Evolutionary conservation across 2,888 invertebrate genomes (phyloP).

Genomic region (Rutpela maculata): DNA sequence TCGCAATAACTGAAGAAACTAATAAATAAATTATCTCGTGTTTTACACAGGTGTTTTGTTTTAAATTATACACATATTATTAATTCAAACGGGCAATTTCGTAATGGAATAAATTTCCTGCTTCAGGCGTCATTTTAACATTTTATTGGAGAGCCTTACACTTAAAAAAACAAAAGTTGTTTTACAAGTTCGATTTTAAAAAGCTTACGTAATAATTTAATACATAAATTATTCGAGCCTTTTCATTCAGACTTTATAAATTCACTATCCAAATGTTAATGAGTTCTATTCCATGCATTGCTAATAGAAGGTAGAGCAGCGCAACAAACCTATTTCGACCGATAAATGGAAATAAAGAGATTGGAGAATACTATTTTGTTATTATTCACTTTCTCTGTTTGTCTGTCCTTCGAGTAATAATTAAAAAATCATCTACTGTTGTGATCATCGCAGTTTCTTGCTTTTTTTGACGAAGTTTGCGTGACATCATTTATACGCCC

Average conservation of each 20-base stretch:
- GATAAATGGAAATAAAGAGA: no score
- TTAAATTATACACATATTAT: constrained; percentile 9
- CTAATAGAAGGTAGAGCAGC: background rate
- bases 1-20: constrained; percentile 19
- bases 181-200: constrained; percentile 28
- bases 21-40: constrained; percentile 30
- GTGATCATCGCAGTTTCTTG: no score
- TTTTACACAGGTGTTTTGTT: constrained; percentile 18
- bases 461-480: no score
- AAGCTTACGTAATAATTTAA: constrained; percentile 27
- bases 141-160: constrained; percentile 5
- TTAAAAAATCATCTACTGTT: no score
- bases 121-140: constrained; percentile 9
- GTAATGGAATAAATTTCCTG: constrained; percentile 18
- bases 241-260: background rate
- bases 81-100: constrained; percentile 19
- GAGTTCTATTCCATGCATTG: background rate
- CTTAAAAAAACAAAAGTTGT: constrained; percentile 49
- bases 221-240: background rate
- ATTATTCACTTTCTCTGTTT: no score
- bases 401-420: no score
- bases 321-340: no score
- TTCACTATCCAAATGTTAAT: background rate
- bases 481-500: no score
- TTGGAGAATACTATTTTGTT: no score